Evolutionary conservation across 1,140 invertebrate genomes (phyloP).

Genomic region (Pseudobourletiella spinata): DNA sequence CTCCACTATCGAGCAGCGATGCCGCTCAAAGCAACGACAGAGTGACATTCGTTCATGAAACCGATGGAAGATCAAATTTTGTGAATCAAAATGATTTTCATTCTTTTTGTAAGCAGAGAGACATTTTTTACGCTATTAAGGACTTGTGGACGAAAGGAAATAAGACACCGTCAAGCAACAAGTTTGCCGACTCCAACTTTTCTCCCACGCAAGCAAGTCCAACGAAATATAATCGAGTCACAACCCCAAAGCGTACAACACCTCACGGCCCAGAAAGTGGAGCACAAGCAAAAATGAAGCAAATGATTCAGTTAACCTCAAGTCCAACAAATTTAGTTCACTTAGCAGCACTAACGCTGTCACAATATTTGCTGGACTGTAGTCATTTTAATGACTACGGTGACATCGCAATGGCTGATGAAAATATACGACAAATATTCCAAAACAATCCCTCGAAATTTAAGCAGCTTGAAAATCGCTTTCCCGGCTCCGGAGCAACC

Average conservation of each 20-base stretch:
- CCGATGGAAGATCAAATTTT: constrained; percentile 74
- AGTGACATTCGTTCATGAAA: constrained; percentile 61
- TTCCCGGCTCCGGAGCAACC: not conserved
- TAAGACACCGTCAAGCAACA: not conserved
- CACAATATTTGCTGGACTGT: constrained; percentile 29
- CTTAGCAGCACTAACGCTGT: constrained; percentile 23
- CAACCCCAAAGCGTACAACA: too few species aligned
- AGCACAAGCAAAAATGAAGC: constrained; percentile 9
- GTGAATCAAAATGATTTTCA: constrained; percentile 60
- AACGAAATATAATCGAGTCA: not conserved
- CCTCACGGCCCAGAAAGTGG: too few species aligned
- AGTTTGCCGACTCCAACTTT: not conserved
- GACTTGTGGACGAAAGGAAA: constrained; percentile 44
- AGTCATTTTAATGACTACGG: constrained; percentile 2
- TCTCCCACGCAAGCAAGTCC: not conserved
- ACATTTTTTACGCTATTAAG: constrained; percentile 67
- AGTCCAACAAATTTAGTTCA: constrained; percentile 26
- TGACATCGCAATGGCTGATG: constrained; percentile 10
- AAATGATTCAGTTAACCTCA: constrained; percentile 25
- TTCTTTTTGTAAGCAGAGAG: constrained; percentile 70
- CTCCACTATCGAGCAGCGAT: not conserved
- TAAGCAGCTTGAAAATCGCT: constrained; percentile 24
- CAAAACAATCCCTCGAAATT: constrained; percentile 29
- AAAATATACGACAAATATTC: constrained; percentile 23
- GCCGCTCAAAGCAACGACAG: constrained; percentile 16